Base-by-base conservation (phyloP, 2,797 vertebrate genomes). In the Anas flavirostris region DNA sequence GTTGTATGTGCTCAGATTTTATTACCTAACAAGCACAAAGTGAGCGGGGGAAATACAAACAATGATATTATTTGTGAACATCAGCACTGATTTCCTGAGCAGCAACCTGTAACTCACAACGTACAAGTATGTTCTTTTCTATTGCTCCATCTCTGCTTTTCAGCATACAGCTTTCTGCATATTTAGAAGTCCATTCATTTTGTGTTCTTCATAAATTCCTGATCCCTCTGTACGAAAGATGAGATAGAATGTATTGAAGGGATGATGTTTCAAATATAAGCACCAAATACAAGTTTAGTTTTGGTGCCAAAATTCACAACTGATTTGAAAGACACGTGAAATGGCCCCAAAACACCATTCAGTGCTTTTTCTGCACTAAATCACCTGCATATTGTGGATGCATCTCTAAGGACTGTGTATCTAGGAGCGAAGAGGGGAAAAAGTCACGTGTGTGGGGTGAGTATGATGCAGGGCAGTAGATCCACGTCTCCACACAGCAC, bases 381-480 rank as follows among this genome's bases (percentile, higher is more conserved):
- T 29, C 6, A 5, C 14, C 14, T 35, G 21, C 31, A 0, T 46
- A 6, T 78, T 87, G 87, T 26, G 17, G 9, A 4, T 2, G 3
- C 4, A 5, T 17, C 18, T 69, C 62, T 52, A 37, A 41, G 53
- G 67, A 29, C 22, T 37, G 33, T 9, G 5, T 14, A 7, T 33
- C 8, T 35, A 18, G 44, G 62, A 73, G 28, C 67, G 31, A 56
- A 28, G 50, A 50, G 23, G 19, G 33, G 23, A 9, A 25, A 48
- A 46, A 80, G 16, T 22, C 14, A 41, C 8, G 39, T 4, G 3
- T 7, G 3, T 12, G 26, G 39, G 14, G 4, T 0, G 0, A 55
- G n/a, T 4, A 23, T 3, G 3, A 22, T 8, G 29, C 1, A 0
- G 23, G 52, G 33, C 50, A 33, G 60, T 4, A 2, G 25, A 8